phyloP scores from a whole-genome alignment of 53 echinoderm and acorn worm species.

The Paracentrotus lividus region DNA sequence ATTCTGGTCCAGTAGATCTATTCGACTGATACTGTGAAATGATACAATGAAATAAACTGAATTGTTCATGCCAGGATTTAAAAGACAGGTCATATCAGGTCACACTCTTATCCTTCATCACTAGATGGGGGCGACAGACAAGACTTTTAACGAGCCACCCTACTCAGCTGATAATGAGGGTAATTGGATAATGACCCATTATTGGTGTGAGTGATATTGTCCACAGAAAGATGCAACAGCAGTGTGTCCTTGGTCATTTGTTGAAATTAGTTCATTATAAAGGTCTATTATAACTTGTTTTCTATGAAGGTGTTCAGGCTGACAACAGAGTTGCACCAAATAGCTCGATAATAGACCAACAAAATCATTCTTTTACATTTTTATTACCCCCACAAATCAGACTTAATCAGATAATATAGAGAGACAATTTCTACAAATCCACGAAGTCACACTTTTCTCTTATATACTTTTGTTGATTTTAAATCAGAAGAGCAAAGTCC shows the following conservation, averaged over 20 bases:
- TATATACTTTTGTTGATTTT: too few species aligned
- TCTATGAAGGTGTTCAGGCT: background rate
- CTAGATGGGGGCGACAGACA: conserved; percentile 4
- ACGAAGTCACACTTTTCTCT: too few species aligned
- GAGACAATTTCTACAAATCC: too few species aligned
- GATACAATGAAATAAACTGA: too few species aligned
- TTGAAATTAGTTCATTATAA: conserved; percentile 24
- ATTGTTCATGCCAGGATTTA: background rate
- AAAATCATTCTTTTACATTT: too few species aligned
- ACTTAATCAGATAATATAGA: too few species aligned
- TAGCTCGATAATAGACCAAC: too few species aligned
- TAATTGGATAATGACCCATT: conserved; percentile 43
- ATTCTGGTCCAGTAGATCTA: too few species aligned
- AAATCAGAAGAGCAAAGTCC: too few species aligned
- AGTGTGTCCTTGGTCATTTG: background rate
- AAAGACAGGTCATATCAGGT: conserved; percentile 9
- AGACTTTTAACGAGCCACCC: conserved; percentile 17
- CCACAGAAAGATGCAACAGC: background rate
- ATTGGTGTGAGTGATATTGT: background rate
- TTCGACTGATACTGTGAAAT: too few species aligned
- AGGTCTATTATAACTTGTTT: background rate
- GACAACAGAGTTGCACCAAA: too few species aligned
- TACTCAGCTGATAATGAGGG: conserved; percentile 17
- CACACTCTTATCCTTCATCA: conserved; percentile 11
- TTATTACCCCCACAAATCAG: too few species aligned